phyloP scores from a whole-genome alignment of 2,797 vertebrate genomes.

The Cetoscarus ocellatus region DNA sequence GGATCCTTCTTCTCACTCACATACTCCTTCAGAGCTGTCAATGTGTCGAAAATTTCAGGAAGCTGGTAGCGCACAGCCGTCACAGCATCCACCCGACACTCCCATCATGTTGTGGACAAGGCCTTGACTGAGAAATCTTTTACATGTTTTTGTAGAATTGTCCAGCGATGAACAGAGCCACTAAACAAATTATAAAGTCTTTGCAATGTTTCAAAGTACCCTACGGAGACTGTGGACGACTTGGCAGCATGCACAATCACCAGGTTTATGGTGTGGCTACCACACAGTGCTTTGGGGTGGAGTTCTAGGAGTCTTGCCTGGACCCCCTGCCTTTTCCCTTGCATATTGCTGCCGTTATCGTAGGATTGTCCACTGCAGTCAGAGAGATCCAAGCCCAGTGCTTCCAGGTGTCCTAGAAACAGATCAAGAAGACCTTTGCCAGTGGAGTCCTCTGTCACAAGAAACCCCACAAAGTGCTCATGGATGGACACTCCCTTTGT shows the following conservation, averaged over 20 bases:
- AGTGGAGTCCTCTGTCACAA: too few species aligned
- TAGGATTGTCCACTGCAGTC: not conserved
- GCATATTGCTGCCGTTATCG: not conserved
- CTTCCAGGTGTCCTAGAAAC: too few species aligned
- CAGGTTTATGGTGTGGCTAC: not conserved
- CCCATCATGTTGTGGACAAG: slow-evolving; percentile 25
- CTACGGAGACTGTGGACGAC: not conserved
- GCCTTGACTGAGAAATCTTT: slow-evolving; percentile 16
- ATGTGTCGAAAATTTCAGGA: too few species aligned
- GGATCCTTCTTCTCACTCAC: not conserved
- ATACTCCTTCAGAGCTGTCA: too few species aligned
- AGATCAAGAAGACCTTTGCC: too few species aligned
- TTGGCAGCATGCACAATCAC: slow-evolving; percentile 1
- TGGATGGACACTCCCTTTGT: too few species aligned
- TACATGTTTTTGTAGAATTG: slow-evolving; percentile 6
- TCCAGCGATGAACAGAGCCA: slow-evolving; percentile 20
- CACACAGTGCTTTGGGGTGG: not conserved
- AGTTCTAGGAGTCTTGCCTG: not conserved
- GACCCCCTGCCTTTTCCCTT: not conserved
- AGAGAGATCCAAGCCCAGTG: not conserved
- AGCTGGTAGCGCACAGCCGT: slow-evolving; percentile 14
- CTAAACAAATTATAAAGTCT: not conserved
- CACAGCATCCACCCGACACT: slow-evolving; percentile 6
- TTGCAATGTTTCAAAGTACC: not conserved
- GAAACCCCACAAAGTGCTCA: too few species aligned